Base-by-base conservation (phyloP, 2,797 vertebrate genomes). In the Halcyon badia region DNA sequence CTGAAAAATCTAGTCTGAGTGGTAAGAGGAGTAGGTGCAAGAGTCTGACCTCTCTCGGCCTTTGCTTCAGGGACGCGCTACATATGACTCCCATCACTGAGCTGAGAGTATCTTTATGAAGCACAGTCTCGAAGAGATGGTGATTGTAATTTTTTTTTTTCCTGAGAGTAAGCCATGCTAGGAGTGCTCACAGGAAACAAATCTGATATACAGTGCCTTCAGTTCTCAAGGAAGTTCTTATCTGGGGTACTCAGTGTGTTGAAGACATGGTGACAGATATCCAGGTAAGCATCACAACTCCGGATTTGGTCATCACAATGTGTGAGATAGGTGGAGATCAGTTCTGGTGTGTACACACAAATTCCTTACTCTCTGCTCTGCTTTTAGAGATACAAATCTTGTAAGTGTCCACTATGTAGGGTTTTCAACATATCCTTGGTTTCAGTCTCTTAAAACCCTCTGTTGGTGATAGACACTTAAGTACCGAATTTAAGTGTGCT, bases 11-110 rank as follows among this genome's bases (percentile, higher is more conserved):
- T 49, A 1, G 37, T 64, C 62, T 44, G 57, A 35, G 48, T 22
- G 31, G 71, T 31, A 68, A 30, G 68, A 87, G 49, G 33, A 79
- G 31, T 83, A 56, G 21, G 52, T 20, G 49, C 39, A 44, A 80
- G 75, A 60, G 42, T 60, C 35, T 82, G 75, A 68, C 28, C 41
- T 82, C 48, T 18, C 8, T 5, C 62, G 35, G 30, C 22, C 52
- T 64, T 49, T 68, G 86, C 86, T 54, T 76, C 21, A 9, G 83
- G 75, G 49, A 30, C 0, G 0, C 60, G 71, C 71, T 28, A 8
- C 2, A 5, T 11, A 1, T 49, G 16, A 3, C 8, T 61, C 19
- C 35, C 46, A 13, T 31, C 21, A 0, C 65, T 0, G 1, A 62
- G 60, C 37, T 42, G 64, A 11, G 72, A 77, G 71, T 33, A 1